Base-by-base conservation (phyloP, 92 coral and sea anemone genomes). In the Virgularia gustaviana region DNA sequence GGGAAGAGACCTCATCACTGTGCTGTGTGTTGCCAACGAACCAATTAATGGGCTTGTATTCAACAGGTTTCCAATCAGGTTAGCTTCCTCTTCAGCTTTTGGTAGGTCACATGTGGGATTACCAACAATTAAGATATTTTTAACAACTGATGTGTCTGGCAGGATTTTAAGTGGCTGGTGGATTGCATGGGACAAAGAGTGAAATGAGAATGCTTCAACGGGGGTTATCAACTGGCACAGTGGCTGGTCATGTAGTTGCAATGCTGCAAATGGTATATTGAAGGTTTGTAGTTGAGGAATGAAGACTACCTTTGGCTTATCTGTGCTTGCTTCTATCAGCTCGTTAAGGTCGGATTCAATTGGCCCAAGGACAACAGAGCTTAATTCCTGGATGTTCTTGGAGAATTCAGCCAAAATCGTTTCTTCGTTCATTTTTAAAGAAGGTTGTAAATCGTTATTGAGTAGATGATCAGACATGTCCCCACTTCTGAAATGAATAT, bases 281-380 rank as follows among this genome's bases (percentile, higher is more conserved):
- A 68, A 68, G 29, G 75, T 47, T 16, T 49, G 6, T 49, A 44
- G 60, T 49, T 68, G 75, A 29, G 75, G 75, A 4, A 68, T 68
- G 34, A 68, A 30, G 42, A 68, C 34, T 3, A 68, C 27, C 15
- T 30, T 7, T 11, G 61, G 75, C 10, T 32, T 68, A 1, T 16
- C 72, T 7, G 33, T 10, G 1, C 30, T 18, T 22, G 23, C 38
- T 16, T 18, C 9, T 10, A 29, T 10, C 36, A 65, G 11, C 34
- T 24, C 11, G 2, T 65, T 24, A 1, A 65, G 36, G n/a, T 11
- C 35, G 3, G 10, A 5, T 24, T 65, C 72, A 29, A 65, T 65
- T 42, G 72, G 72, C 11, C 19, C 16, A 9, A 43, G 9, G 29
- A 65, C 30, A 7, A 65, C 54, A 34, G 41, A 30, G 23, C 72